phyloP scores from a whole-genome alignment of 2,113 vertebrate genomes.

The Ardeotis arabs region DNA sequence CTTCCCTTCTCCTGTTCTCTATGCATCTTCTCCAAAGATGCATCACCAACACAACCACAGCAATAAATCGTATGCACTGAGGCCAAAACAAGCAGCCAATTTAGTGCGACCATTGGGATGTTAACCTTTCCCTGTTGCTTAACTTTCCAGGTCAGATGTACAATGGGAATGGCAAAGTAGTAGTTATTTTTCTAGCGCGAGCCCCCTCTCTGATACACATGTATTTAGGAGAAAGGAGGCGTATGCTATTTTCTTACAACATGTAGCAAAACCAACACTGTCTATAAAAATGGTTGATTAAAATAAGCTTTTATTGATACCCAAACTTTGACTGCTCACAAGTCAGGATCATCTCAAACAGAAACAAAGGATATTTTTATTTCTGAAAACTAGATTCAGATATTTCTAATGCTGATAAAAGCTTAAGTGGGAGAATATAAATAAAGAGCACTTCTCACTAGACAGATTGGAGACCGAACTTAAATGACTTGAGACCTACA shows the following conservation, averaged over 20 bases:
- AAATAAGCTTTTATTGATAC: neutral
- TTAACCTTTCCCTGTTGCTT: neutral
- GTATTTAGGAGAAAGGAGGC: neutral
- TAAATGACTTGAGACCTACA: conserved; percentile 71
- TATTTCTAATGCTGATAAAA: conserved; percentile 64
- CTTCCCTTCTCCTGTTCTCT: neutral
- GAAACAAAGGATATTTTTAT: conserved; percentile 64
- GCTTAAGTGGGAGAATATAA: conserved; percentile 52
- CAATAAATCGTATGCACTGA: fast-evolving
- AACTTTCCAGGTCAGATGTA: neutral
- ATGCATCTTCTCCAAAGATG: neutral
- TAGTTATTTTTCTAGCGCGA: neutral
- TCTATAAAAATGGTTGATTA: conserved; percentile 19
- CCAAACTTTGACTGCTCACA: neutral
- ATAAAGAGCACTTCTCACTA: conserved; percentile 63
- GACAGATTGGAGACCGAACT: conserved; percentile 57
- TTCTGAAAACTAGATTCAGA: conserved; percentile 9
- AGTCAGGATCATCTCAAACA: conserved; percentile 44
- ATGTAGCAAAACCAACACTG: neutral
- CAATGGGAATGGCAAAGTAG: neutral
- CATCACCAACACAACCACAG: neutral
- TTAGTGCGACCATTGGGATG: neutral
- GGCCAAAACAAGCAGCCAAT: neutral
- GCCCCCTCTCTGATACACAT: neutral
- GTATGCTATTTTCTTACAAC: neutral